A percentile compares a stretch with the other conserved stretches of the same genome.
These are phyloP conservation scores for Lasioglossum calceatum DNA, from an alignment of 2,888 invertebrate genomes.

Conservation along the genomic window DNA sequence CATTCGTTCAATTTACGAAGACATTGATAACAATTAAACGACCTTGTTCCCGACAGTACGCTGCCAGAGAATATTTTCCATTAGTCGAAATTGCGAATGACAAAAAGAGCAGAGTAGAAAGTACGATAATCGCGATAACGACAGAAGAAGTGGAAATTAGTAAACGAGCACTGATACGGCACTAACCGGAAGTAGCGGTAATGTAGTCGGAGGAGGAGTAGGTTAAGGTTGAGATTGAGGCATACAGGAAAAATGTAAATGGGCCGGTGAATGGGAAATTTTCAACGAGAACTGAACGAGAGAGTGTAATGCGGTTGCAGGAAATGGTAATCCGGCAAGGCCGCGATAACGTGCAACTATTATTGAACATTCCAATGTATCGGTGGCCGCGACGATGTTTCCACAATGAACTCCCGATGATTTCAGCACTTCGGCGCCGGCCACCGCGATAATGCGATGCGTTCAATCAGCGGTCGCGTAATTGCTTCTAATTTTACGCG, in stretches of 20 bases:
- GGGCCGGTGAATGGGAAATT: neutral
- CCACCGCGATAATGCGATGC: slow-evolving; percentile 44
- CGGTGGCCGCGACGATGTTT: neutral
- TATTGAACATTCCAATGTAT: neutral
- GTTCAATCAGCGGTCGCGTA: slow-evolving; percentile 29
- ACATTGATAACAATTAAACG: neutral
- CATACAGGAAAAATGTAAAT: neutral
- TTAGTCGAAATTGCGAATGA: neutral
- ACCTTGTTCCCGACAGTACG: neutral
- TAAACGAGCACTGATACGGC: neutral
- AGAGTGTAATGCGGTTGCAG: neutral
- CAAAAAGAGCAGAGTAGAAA: neutral
- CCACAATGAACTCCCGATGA: slow-evolving; percentile 51
- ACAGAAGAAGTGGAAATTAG: neutral
- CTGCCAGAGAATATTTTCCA: neutral
- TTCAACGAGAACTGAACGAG: neutral
- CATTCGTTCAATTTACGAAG: too few species aligned
- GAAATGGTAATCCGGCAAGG: neutral
- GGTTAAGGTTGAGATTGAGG: slow-evolving; percentile 1
- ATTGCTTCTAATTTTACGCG: slow-evolving; percentile 67
- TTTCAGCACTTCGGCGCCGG: slow-evolving; percentile 60
- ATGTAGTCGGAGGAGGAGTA: neutral
- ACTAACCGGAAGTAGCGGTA: neutral
- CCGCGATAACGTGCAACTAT: neutral
- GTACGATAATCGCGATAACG: neutral